Percentiles rank a stretch among this genome's conserved stretches.
Evolutionary conservation across 2,888 invertebrate genomes (phyloP).

Genomic region (Sinotaia quadrata): DNA sequence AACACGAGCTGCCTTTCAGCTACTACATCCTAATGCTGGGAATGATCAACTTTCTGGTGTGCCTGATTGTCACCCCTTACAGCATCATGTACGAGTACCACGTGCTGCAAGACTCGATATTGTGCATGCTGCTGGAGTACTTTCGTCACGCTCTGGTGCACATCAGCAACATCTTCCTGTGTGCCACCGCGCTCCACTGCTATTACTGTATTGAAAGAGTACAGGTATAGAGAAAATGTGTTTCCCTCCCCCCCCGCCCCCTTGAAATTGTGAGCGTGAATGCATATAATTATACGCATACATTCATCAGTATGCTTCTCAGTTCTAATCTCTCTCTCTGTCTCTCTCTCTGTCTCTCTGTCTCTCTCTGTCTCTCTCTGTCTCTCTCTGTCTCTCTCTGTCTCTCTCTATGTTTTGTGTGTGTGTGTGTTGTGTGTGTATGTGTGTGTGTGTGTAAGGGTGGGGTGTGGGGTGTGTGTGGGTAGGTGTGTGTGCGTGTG

Average conservation of each 20-base stretch:
- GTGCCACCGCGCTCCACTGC: not conserved
- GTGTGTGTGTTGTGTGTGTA: not conserved
- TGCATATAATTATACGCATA: not conserved
- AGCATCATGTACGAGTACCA: conserved; percentile 6
- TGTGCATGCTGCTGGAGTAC: not conserved
- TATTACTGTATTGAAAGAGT: not conserved
- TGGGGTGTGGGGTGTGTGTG: not conserved
- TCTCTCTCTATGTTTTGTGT: not conserved
- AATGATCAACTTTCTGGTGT: not conserved
- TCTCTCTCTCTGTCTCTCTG: too few relatives aligned
- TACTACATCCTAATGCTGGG: not conserved
- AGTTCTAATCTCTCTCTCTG: too few relatives aligned
- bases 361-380: too few relatives aligned
- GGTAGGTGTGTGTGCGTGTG: not conserved
- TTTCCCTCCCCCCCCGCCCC: not conserved
- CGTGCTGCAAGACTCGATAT: not conserved
- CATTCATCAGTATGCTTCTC: too few relatives aligned
- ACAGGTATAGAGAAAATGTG: not conserved
- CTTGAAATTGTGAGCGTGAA: not conserved
- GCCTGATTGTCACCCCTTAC: not conserved
- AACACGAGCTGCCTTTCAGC: not conserved
- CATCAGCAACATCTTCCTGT: not conserved
- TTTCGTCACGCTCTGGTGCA: not conserved
- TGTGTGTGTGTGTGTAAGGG: not conserved
- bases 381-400: not conserved